Conservation (phyloP, 2,113 vertebrate species). For the Anguilla rostrata region DNA sequence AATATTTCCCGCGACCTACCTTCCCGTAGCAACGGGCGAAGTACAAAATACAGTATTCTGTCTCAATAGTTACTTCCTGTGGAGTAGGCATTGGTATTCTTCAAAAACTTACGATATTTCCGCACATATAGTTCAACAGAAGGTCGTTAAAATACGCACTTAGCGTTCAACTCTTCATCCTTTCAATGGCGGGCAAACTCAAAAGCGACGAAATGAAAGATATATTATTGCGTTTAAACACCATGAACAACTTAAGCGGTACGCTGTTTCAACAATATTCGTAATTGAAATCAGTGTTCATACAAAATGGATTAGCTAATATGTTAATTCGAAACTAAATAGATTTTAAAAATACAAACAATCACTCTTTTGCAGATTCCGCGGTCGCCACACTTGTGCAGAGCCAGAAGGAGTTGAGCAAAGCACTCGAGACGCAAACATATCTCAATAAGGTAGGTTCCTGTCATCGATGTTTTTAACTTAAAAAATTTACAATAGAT, state of each 20-base stretch:
- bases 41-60: not conserved
- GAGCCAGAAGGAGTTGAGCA: constrained; percentile 6
- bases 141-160: not conserved
- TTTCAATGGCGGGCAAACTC: constrained; percentile 30
- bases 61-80: not conserved
- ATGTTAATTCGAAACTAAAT: not conserved
- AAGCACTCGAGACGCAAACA: constrained; percentile 20
- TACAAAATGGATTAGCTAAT: not conserved
- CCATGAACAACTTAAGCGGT: constrained; percentile 5
- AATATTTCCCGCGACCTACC: not conserved
- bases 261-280: not conserved
- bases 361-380: not conserved
- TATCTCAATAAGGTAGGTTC: constrained; percentile 23
- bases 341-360: not conserved
- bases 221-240: constrained; percentile 16
- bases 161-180: not conserved
- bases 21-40: not conserved
- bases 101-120: not conserved
- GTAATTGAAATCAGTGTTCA: no score
- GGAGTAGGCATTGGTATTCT: not conserved
- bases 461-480: not conserved
- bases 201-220: constrained; percentile 23
- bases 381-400: not conserved
- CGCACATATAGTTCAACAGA: not conserved
- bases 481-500: not conserved